Evolutionary conservation across 2,113 vertebrate species (phyloP).

Genomic region (Smithornis capensis): DNA sequence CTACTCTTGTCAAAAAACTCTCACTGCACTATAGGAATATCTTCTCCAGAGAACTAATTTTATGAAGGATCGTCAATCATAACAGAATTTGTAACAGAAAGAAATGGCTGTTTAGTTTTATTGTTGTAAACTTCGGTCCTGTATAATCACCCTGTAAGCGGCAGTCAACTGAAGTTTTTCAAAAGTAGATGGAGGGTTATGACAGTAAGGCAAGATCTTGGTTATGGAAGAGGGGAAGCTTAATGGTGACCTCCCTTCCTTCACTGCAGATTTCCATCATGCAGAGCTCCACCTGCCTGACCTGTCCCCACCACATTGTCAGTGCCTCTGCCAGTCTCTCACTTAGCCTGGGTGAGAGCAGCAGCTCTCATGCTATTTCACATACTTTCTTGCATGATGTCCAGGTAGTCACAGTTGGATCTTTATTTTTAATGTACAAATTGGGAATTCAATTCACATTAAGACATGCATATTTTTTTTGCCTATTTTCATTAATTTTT

Average conservation of each 20-base stretch:
- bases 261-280: not conserved
- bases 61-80: not conserved
- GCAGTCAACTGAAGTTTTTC: not conserved
- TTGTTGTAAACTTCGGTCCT: not conserved
- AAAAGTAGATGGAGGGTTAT: not conserved
- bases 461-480: not conserved
- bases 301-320: rapidly evolving
- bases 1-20: not conserved
- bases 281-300: not conserved
- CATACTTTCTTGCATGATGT: not conserved
- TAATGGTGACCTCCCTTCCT: not conserved
- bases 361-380: rapidly evolving
- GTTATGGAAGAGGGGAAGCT: not conserved
- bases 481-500: not conserved
- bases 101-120: not conserved
- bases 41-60: not conserved
- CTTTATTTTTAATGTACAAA: not conserved
- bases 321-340: not conserved
- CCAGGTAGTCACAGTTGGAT: not conserved
- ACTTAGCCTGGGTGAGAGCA: rapidly evolving
- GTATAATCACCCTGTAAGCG: not conserved
- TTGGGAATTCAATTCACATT: not conserved
- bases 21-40: not conserved
- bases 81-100: not conserved
- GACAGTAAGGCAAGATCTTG: not conserved